phyloP scores from a whole-genome alignment of 2,888 invertebrate genomes.

The Meganola albula region DNA sequence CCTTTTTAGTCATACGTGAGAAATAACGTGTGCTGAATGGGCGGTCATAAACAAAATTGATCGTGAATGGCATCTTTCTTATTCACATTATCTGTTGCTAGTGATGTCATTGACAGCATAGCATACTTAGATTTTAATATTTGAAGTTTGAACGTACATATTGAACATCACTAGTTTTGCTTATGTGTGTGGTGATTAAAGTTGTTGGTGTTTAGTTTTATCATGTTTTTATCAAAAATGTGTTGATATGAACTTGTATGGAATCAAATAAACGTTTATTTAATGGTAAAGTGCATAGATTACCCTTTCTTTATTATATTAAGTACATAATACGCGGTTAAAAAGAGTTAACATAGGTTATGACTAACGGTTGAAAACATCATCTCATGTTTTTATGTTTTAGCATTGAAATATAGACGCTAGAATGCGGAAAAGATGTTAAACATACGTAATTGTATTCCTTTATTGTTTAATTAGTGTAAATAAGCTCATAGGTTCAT shows the following conservation, averaged over 20 bases:
- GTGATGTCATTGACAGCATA: too few species aligned
- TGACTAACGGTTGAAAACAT: constrained; percentile 36
- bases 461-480: constrained; percentile 11
- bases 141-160: constrained; percentile 4
- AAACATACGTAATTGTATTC: constrained; percentile 22
- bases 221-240: constrained; percentile 76
- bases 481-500: neutral
- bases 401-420: constrained; percentile 44
- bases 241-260: constrained; percentile 64
- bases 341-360: constrained; percentile 60
- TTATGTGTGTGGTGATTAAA: constrained; percentile 50
- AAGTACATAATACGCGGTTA: constrained; percentile 41
- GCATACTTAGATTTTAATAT: too few species aligned
- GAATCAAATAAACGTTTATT: constrained; percentile 56
- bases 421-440: constrained; percentile 22
- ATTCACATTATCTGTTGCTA: too few species aligned
- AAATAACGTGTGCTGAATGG: too few species aligned
- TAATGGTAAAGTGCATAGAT: constrained; percentile 61
- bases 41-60: too few species aligned
- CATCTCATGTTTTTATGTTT: constrained; percentile 61
- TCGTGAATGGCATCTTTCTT: too few species aligned
- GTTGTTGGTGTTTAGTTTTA: constrained; percentile 69
- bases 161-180: constrained; percentile 53
- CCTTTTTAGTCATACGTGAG: too few species aligned
- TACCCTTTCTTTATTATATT: constrained; percentile 57